These are phyloP conservation scores for Hypomesus transpacificus DNA, from an alignment of 2,113 vertebrate species.

Conservation along the genomic window DNA sequence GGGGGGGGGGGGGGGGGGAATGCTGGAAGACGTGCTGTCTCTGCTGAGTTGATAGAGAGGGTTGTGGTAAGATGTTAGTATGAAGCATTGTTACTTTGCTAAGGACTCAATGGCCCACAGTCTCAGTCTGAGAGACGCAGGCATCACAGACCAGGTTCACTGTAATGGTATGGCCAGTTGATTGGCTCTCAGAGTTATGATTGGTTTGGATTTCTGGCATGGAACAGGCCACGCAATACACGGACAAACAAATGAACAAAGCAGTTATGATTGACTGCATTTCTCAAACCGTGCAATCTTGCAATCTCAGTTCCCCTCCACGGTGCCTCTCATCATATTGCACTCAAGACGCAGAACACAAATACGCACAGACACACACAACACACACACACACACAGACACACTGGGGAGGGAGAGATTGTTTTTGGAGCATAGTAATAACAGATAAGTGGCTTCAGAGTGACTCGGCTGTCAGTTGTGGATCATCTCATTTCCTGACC, in stretches of 20 bases:
- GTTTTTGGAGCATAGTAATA: conserved; percentile 54
- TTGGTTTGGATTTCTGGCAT: conserved; percentile 12
- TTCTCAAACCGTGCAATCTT: not conserved
- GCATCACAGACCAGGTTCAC: conserved; percentile 11
- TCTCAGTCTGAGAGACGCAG: not conserved
- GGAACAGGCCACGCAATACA: not conserved
- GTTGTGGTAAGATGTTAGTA: conserved; percentile 8
- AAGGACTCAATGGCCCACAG: too few relatives aligned
- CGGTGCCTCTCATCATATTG: not conserved
- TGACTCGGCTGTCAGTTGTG: conserved; percentile 61
- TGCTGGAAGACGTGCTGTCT: conserved; percentile 31
- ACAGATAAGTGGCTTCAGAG: conserved; percentile 62
- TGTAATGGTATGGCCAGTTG: conserved; percentile 13
- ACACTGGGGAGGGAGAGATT: conserved; percentile 8
- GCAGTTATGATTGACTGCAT: not conserved
- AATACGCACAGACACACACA: not conserved
- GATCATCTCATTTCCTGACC: conserved; percentile 71
- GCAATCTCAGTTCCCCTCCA: not conserved
- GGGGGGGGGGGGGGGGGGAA: conserved; percentile 40
- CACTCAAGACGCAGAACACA: not conserved
- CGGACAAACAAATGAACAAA: not conserved
- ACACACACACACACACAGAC: not conserved
- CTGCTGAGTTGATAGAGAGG: conserved; percentile 27
- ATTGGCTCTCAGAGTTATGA: conserved; percentile 27
- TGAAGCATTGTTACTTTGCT: not conserved